Base-by-base conservation (phyloP, 2,888 invertebrate species). In the Invenusta paracnida region DNA sequence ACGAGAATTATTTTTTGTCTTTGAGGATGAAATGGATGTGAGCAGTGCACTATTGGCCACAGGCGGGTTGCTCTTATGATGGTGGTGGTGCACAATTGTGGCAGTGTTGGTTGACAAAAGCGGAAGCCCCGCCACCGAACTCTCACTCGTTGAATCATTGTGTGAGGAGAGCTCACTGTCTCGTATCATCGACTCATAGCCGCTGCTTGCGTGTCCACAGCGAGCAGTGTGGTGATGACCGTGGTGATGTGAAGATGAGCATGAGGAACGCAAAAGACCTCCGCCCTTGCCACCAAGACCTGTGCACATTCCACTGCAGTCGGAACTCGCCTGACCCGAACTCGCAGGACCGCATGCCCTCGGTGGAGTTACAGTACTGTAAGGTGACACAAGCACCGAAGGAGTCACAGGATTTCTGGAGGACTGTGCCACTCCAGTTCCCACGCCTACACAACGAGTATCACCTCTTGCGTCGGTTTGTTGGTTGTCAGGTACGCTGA, bases 181-280 rank as follows among this genome's bases (percentile, higher is more conserved):
- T 87, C 96, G 93, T 11, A 96, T 94, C 88, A 96, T 95, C 89
- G 96, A 96, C 90, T 96, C 96, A 89, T 96, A 96, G 0, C 96
- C 96, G 83, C 93, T 93, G 89, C 89, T 87, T 88, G 89, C 87
- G 85, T 89, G 88, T 86, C 89, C 88, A 13, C 85, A 82, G 29
- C 67, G 85, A 5, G 31, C 66, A 13, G 73, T 67, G n/a, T 67
- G 17, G 13, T 67, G 25, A 13, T 5, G 86, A 87, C 48, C 85
- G 89, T 87, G 85, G 89, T 88, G 31, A 29, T 48, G 28, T 85
- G 28, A 1, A 28, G 85, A 83, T 11, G 87, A 87, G 67, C 87
- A 87, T 81, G 87, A 66, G 87, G 13, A 48, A 5, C 48, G 48
- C 5, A 48, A 17, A 48, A 48, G 48, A 48, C 48, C 48, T 11